These are phyloP conservation scores for Lagorchestes hirsutus DNA, from an alignment of 2,797 vertebrate genomes.

Conservation along the genomic window DNA sequence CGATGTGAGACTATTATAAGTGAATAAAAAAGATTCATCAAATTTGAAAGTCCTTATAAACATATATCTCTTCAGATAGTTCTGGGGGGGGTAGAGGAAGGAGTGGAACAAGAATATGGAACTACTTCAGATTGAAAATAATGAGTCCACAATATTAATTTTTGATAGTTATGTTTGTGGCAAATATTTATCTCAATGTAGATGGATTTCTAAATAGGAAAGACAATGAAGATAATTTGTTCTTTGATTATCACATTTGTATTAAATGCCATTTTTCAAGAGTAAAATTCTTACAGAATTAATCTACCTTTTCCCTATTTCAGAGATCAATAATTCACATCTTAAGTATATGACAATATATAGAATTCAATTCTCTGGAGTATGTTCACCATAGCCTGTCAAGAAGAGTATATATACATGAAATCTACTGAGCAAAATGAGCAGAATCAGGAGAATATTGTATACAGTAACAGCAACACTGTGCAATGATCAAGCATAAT, in stretches of 20 bases:
- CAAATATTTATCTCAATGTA: neutral
- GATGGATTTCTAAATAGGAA: neutral
- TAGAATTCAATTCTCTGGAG: neutral
- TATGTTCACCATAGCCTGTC: neutral
- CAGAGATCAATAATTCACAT: neutral
- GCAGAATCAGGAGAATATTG: too few species aligned
- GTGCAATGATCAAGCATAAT: too few species aligned
- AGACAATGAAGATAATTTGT: neutral
- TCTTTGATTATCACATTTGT: neutral
- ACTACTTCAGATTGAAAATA: neutral
- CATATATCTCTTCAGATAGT: neutral
- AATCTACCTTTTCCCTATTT: neutral
- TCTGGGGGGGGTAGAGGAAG: too few species aligned
- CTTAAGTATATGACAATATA: neutral
- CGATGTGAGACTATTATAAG: neutral
- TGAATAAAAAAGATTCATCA: neutral
- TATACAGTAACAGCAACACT: too few species aligned
- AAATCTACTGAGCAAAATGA: too few species aligned
- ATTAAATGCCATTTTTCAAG: neutral
- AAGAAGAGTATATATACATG: too few species aligned
- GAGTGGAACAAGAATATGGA: neutral
- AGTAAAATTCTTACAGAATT: neutral
- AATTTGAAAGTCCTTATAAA: neutral
- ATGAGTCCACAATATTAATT: neutral
- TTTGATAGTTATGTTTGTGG: neutral